A percentile compares a stretch with the other conserved stretches of the same genome.
Conservation (phyloP, 2,113 vertebrate species). For the Hippocampus barbouri region DNA sequence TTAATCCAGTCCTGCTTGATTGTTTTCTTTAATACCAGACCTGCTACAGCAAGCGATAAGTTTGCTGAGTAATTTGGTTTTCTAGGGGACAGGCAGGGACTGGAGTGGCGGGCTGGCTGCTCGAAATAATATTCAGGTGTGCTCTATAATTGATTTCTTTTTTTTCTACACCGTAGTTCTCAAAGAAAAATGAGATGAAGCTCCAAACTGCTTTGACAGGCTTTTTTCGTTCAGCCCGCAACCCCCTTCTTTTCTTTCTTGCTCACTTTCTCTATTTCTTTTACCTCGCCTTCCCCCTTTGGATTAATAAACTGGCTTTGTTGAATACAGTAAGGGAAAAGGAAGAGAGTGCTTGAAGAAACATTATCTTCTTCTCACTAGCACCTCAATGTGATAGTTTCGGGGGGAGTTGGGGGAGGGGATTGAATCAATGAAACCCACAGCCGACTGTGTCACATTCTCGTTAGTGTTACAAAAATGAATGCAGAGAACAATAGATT, state of each 20-base stretch:
- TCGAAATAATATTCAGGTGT: constrained; percentile 99
- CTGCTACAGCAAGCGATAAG: constrained; percentile 99
- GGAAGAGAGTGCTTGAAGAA: constrained; percentile 66
- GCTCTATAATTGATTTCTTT: constrained; percentile 98
- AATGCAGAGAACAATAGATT: constrained; percentile 67
- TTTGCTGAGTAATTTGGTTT: constrained; percentile 99
- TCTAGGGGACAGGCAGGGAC: constrained; percentile 71
- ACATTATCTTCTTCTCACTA: constrained; percentile 58
- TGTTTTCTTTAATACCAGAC: constrained; percentile 99
- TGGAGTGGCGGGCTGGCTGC: constrained; percentile 67
- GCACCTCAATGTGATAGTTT: constrained; percentile 56
- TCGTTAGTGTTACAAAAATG: constrained; percentile 56
- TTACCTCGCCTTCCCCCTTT: constrained; percentile 59
- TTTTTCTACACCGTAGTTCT: constrained; percentile 76
- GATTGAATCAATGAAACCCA: constrained; percentile 21
- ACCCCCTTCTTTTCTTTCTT: constrained; percentile 30
- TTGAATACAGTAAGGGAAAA: constrained; percentile 70
- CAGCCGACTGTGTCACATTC: constrained; percentile 19
- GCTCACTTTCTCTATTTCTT: constrained; percentile 7
- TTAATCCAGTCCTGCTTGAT: constrained; percentile 99
- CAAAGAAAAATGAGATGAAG: constrained; percentile 79
- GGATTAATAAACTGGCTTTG: constrained; percentile 78
- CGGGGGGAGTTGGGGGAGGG: constrained; percentile 39
- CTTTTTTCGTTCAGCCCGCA: constrained; percentile 47
- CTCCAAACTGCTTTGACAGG: constrained; percentile 79